Base-by-base conservation (phyloP, 2,113 vertebrate genomes). In the Heterotilapia buettikoferi region DNA sequence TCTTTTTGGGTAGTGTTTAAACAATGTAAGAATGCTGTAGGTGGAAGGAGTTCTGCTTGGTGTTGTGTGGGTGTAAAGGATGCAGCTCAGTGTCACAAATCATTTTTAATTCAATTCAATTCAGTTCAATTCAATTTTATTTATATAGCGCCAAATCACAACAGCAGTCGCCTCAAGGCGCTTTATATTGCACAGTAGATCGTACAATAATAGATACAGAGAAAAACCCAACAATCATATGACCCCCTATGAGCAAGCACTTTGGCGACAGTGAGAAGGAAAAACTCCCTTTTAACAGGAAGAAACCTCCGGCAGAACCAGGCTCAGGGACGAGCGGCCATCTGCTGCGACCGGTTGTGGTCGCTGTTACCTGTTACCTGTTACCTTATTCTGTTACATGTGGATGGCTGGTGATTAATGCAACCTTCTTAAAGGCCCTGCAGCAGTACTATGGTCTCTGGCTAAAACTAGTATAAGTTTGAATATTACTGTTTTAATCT, bases 41-140 rank as follows among this genome's bases (percentile, higher is more conserved):
- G 86, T 76, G 86, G 81, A 45, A 63, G n/a, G 43, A 88, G 57
- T 73, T 91, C 80, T 83, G 33, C 90, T 90, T 81, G 61, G 50
- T 66, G n/a, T 59, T 87, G 87, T 82, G 92, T 90, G 85, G 87
- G 84, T 82, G 83, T 84, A 29, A 85, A 86, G 53, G 68, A 89
- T 86, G 68, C 56, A 38, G 50, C 52, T 63, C 6, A 5, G 80
- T 83, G 87, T 89, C 87, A 88, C 57, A 85, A 90, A 76, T 82
- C 18, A 66, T 36, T 84, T 45, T 66, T 13, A 29, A 29, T 57
- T 57, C 54, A 56, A 24, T 56, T 56, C 4, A 56, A 56, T 56
- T 26, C 54, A 26, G 4, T 52, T 66, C 56, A 59, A 59, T 59
- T 59, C 56, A 56, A 24, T 56, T 56, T 24, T 56, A 24, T 56